Evolutionary conservation across 1,140 invertebrate genomes (phyloP).

Genomic region (Dendroctonus valens): DNA sequence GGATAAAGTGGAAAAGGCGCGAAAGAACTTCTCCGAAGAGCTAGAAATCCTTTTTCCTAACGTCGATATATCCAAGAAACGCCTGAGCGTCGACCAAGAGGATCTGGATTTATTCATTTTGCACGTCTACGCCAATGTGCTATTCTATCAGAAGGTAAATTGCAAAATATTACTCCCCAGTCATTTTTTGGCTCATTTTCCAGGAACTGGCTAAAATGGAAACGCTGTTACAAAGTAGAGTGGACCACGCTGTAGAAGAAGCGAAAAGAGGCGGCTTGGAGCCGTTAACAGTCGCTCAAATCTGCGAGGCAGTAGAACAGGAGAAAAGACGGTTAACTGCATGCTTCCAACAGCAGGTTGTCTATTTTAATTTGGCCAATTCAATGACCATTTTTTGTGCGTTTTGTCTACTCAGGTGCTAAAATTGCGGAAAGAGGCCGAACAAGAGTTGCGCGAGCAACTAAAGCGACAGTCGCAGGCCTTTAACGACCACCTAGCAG

Average conservation of each 20-base stretch:
- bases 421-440: slow-evolving; percentile 63
- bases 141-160: slow-evolving; percentile 61
- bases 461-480: slow-evolving; percentile 77
- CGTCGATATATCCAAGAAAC: slow-evolving; percentile 64
- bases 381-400: slow-evolving; percentile 30
- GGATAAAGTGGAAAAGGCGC: slow-evolving; percentile 66
- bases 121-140: slow-evolving; percentile 64
- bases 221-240: slow-evolving; percentile 61
- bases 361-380: not conserved
- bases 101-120: slow-evolving; percentile 69
- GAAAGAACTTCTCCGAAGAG: slow-evolving; percentile 70
- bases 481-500: slow-evolving; percentile 78
- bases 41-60: slow-evolving; percentile 70
- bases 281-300: slow-evolving; percentile 52
- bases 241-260: slow-evolving; percentile 63
- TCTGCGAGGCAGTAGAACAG: slow-evolving; percentile 57
- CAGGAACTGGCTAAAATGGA: slow-evolving; percentile 66
- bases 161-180: not conserved
- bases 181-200: not conserved
- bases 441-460: slow-evolving; percentile 73
- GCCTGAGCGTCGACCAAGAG: slow-evolving; percentile 60
- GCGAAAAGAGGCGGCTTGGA: slow-evolving; percentile 51
- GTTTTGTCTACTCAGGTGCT: slow-evolving; percentile 53
- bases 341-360: slow-evolving; percentile 58
- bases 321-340: slow-evolving; percentile 56